Evolutionary conservation across 2,888 invertebrate genomes (phyloP), one percentile per base, ranked within the genome.

Genomic region (Heliconius hortense): DNA sequence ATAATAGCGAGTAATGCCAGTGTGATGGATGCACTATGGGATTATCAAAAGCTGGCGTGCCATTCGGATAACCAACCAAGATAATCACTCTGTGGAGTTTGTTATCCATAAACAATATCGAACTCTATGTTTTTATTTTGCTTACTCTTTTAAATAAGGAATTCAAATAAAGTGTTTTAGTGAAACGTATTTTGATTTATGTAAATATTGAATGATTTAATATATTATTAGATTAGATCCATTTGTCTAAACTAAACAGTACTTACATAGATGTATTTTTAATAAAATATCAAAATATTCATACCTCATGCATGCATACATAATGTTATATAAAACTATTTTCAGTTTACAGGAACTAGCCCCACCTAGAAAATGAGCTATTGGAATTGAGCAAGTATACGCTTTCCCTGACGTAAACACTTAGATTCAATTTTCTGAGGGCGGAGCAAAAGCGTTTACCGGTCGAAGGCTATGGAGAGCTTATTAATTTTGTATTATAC

Each of bases 21-120:
- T 39, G 39, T 59, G 73, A 73, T 60, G 67, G 67, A 73, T 73
- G 66, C 73, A 73, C 73, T 73, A 59, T 35, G 73, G 73, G 76
- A 76, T 76, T 76, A 76, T 72, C 63, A 76, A 76, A 76, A 56
- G 63, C 76, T 68, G 63, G 73, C 76, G 66, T 70, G 56, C 66
- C 73, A 70, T 73, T 35, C 73, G 66, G 73, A 70, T 66, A 70
- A 76, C 73, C 56, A 60, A 73, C 28, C 70, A 31, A 43, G 18
- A 39, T 76, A 76, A 76, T 73, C 73, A 73, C 63, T 73, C 73
- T 68, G 31, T 53, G 62, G 48, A 24, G 28, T 68, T 68, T 69
- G 69, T 69, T 53, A n/a, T 4, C n/a, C 28, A 69, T 69, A 53
- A 68, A 31, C 48, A 53, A 53, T 18, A 31, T 31, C 21, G 11